Base-by-base conservation (phyloP, 2,888 invertebrate species). In the Agonum fuliginosum region DNA sequence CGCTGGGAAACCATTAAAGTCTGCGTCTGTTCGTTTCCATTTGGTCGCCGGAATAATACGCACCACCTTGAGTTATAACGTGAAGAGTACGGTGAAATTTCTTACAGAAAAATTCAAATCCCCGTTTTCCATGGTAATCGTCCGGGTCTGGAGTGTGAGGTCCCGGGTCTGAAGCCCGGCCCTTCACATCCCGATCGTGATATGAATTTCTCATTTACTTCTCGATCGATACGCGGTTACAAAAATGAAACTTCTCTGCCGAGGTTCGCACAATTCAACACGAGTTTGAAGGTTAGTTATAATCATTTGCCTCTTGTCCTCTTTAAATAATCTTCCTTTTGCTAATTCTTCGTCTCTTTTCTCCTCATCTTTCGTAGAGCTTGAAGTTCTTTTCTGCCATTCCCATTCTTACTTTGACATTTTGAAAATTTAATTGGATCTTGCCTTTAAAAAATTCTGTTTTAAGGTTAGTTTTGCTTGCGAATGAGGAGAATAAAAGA, bases 201-300 rank as follows among this genome's bases (percentile, higher is more conserved):
- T 74, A 74, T 74, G 74, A 74, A 74, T 74, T 74, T 74, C 74
- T 65, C 74, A 74, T 74, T 74, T 74, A 46, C 74, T 65, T 8
- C 65, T 10, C 41, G 74, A 74, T 74, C 74, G 74, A 74, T 74
- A 73, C 74, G 65, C 43, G 74, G 65, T 74, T 74, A 74, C 74
- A 74, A 74, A 74, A 74, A 74, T 74, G 74, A 74, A 74, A 74
- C 74, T 19, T 30, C 34, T 34, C 41, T 46, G 41, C 65, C 58
- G 58, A 58, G 62, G 19, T 43, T 62, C 27, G 8, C 65, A 30
- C 46, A 74, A 65, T 62, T 74, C 65, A 74, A 74, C 74, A 74
- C 65, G 62, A 74, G 65, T 74, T 74, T 62, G 74, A 65, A 74
- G 74, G 74, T 74, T 74, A 74, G 41, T 43, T 74, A 41, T 37